Base-by-base conservation (phyloP, 2,888 invertebrate species). In the Alviniconcha strummeri region DNA sequence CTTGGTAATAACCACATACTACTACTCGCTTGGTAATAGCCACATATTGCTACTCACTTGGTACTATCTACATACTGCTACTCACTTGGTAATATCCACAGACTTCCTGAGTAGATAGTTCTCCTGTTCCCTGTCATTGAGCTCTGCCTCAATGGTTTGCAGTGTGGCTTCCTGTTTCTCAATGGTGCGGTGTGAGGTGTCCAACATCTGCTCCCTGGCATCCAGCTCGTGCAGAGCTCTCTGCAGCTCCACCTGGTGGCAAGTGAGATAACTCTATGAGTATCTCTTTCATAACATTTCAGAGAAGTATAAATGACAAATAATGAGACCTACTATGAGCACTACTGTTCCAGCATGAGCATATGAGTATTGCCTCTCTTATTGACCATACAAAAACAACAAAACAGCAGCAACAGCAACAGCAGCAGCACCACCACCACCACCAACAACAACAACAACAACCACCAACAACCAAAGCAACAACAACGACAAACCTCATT, bases 191-290 rank as follows among this genome's bases (percentile, higher is more conserved):
- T 89, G 90, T 0, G 92, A 91, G 0, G 90, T 88, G 81, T 93
- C 90, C 79, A 93, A 82, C 67, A 90, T 80, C 17, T 91, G 90
- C 19, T 92, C 92, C 72, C 90, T 89, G 64, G 89, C 84, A n/a
- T 92, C 92, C 17, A 92, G 87, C 74, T 92, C 91, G 69, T 88
- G 87, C 54, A 90, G 83, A 13, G 91, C 89, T 69, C 87, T 86
- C 88, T 93, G 92, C n/a, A 92, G 86, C 54, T 91, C 91, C 69
- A 91, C 93, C 93, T 93, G 84, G 0, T 80, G 75, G 52, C 74
- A 77, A 76, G 60, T 36, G 36, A 36, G 36, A 36, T 36, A 36
- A 36, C 36, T 36, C 36, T 36, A 36, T 36, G 36, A 36, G 36
- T 36, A 36, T 36, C 36, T 36, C 36, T 36, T 36, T 36, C 36